phyloP scores from a whole-genome alignment of 2,888 invertebrate species.

The Hirtodrosophila alboralis region DNA sequence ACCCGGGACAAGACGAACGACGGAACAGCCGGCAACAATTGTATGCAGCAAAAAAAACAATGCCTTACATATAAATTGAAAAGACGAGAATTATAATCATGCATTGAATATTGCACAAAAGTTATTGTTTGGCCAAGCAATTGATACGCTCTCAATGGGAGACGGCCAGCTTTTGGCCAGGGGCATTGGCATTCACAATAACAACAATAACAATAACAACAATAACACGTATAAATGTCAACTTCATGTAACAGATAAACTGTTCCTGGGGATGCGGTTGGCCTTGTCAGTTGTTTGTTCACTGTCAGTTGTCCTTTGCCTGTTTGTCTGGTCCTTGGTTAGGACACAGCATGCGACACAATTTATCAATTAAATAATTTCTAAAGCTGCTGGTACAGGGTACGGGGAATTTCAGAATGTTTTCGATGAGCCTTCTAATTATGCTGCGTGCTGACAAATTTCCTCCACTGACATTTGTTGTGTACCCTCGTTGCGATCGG shows the following conservation, averaged over 20 bases:
- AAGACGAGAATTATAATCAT: slow-evolving; percentile 26
- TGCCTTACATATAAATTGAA: slow-evolving; percentile 26
- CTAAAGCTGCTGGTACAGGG: slow-evolving; percentile 3
- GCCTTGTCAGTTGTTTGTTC: slow-evolving; percentile 23
- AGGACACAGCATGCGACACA: slow-evolving; percentile 74
- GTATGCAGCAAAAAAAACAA: slow-evolving; percentile 17
- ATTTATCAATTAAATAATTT: slow-evolving; percentile 69
- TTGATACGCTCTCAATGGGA: slow-evolving; percentile 70
- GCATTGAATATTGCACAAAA: slow-evolving; percentile 61
- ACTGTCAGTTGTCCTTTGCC: slow-evolving; percentile 18
- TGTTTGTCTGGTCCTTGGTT: slow-evolving; percentile 28
- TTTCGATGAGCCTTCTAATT: slow-evolving; percentile 54
- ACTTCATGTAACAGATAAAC: slow-evolving; percentile 67
- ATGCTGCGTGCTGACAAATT: slow-evolving; percentile 67
- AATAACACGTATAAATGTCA: slow-evolving; percentile 66
- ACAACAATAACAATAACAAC: slow-evolving; percentile 58
- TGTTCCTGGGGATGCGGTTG: slow-evolving; percentile 35
- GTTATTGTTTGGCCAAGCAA: slow-evolving; percentile 74
- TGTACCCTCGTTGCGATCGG: slow-evolving; percentile 30
- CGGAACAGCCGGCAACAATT: slow-evolving; percentile 47
- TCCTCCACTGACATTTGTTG: slow-evolving; percentile 2
- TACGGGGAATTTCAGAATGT: neutral
- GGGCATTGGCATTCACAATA: slow-evolving; percentile 56
- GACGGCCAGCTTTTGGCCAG: slow-evolving; percentile 29
- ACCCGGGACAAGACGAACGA: slow-evolving; percentile 29